phyloP scores from a whole-genome alignment of 2,113 vertebrate species.

The western clawed frog (Xenopus tropicalis) region UCB_Xtro_10.0 CM004444.2:94004001-94004500 shows the following conservation, averaged over 20 bases:
- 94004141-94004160: no score
- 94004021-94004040: no score
- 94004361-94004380: conserved; percentile 9
- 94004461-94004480: conserved; percentile 28
- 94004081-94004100: no score
- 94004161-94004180: no score
- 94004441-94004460: conserved; percentile 14
- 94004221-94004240: no score
- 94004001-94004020: no score
- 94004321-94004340: background rate
- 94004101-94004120: no score
- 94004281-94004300: background rate
- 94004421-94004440: conserved; percentile 20
- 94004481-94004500: conserved; percentile 14
- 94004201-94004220: no score
- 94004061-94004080: no score
- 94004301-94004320: background rate
- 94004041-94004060: no score
- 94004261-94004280: background rate
- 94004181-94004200: no score
- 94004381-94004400: conserved; percentile 7
- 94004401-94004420: conserved; percentile 15
- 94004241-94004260: background rate
- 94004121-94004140: no score
- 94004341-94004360: background rate